Conservation (phyloP, 2,797 vertebrate genomes). For the Neosalanx taihuensis region DNA sequence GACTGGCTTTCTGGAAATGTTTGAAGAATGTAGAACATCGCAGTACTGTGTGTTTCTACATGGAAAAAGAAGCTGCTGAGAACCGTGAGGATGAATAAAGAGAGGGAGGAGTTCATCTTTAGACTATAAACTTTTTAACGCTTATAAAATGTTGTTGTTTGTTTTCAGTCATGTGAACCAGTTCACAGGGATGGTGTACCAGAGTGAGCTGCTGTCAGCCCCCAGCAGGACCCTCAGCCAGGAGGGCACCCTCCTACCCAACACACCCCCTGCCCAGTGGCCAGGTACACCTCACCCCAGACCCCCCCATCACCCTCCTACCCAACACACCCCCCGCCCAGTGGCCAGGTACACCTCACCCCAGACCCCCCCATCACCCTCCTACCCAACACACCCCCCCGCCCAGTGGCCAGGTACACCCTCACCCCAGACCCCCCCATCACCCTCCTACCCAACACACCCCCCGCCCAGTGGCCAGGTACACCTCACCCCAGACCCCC, state of each 20-base stretch:
- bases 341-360: conserved; percentile 89
- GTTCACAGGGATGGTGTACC: conserved; percentile 93
- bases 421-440: conserved; percentile 73
- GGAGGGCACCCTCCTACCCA: conserved; percentile 87
- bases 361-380: not conserved
- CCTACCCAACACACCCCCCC: no score
- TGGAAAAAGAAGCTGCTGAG: no score
- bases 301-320: conserved; percentile 62
- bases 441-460: conserved; percentile 86
- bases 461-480: conserved; percentile 97
- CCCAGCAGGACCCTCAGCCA: conserved; percentile 77
- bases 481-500: conserved; percentile 44
- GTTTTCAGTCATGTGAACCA: conserved; percentile 85
- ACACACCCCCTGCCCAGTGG: conserved; percentile 92
- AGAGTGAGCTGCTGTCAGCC: conserved; percentile 85
- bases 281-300: conserved; percentile 80
- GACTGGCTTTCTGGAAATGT: no score
- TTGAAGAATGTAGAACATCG: no score
- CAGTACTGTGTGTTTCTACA: no score
- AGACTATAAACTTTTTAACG: no score
- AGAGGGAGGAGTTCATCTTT: no score
- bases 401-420: no score
- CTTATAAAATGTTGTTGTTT: not conserved
- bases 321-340: conserved; percentile 89
- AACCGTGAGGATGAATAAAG: no score